Conservation (phyloP, 92 coral and sea anemone species). For the Diadumene lineata region DNA sequence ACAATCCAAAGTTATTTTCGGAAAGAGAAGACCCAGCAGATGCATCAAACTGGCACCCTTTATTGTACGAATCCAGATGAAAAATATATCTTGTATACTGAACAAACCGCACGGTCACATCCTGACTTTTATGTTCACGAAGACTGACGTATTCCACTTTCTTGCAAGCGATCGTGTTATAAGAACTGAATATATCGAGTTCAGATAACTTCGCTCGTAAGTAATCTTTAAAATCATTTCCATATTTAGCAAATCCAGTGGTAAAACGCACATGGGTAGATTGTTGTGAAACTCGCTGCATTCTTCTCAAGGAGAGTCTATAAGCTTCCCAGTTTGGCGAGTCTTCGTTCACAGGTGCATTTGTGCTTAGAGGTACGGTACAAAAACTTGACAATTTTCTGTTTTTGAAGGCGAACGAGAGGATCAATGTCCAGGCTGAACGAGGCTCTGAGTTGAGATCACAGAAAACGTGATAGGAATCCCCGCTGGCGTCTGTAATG, state of each 20-base stretch:
- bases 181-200: not conserved
- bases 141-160: slow-evolving; percentile 3
- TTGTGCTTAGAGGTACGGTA: not conserved
- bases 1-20: slow-evolving; percentile 21
- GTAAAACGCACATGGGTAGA: slow-evolving; percentile 16
- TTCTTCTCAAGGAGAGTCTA: slow-evolving; percentile 14
- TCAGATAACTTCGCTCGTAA: slow-evolving; percentile 5
- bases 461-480: slow-evolving; percentile 18
- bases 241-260: slow-evolving; percentile 4
- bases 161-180: not conserved
- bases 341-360: not conserved
- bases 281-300: slow-evolving; percentile 12
- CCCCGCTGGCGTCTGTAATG: slow-evolving; percentile 27
- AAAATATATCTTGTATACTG: not conserved
- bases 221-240: slow-evolving; percentile 9
- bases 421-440: not conserved
- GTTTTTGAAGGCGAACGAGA: slow-evolving; percentile 14
- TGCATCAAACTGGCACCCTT: not conserved
- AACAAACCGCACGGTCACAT: not conserved
- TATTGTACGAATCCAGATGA: not conserved
- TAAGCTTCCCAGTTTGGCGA: slow-evolving; percentile 32
- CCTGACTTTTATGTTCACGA: not conserved
- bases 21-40: not conserved
- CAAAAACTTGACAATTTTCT: not conserved
- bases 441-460: slow-evolving; percentile 22